phyloP scores from a whole-genome alignment of 2,113 vertebrate species.

The Apus apus region DNA sequence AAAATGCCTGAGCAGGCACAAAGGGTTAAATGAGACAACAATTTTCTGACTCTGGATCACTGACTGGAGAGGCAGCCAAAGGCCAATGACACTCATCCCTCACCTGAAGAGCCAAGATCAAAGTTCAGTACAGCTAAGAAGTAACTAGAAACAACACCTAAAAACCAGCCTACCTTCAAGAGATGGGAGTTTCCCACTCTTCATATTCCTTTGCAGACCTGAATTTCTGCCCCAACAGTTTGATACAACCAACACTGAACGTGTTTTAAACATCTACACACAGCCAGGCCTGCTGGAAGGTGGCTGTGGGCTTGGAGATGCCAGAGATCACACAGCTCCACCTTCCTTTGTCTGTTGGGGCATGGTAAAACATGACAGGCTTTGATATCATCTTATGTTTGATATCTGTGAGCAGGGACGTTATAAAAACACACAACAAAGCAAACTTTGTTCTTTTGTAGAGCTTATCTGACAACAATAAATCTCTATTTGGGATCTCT shows the following conservation, averaged over 20 bases:
- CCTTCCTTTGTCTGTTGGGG: background rate
- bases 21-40: background rate
- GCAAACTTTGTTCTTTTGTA: background rate
- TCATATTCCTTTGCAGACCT: background rate
- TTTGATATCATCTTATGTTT: background rate
- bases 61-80: background rate
- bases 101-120: background rate
- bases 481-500: background rate
- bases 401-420: background rate
- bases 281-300: accelerated
- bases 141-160: background rate
- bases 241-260: background rate
- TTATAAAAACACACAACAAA: background rate
- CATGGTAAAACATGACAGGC: background rate
- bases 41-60: background rate
- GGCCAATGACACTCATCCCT: background rate
- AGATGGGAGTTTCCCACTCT: background rate
- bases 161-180: background rate
- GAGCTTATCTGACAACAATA: background rate
- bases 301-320: background rate
- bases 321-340: background rate
- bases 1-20: background rate
- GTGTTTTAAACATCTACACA: too few species aligned
- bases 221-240: background rate
- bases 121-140: background rate